Evolutionary conservation across 2,888 invertebrate species (phyloP), one percentile per base, ranked within the genome.

Genomic region (Gymnoscelis rufifasciata): DNA sequence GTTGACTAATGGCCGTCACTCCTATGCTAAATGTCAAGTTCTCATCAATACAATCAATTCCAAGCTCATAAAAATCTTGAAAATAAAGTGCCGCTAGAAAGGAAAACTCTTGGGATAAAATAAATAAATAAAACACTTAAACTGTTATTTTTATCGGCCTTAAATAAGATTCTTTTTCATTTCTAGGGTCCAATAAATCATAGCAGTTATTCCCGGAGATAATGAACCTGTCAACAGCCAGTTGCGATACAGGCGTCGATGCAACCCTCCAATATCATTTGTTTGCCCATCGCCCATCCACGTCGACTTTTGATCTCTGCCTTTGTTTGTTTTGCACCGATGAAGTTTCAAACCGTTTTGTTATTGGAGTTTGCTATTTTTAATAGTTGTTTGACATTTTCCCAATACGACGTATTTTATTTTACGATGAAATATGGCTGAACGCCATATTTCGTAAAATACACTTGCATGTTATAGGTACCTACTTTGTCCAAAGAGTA

Each of bases 171-270:
- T n/a, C n/a, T n/a, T n/a, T n/a, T n/a, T n/a, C n/a, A n/a, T n/a
- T n/a, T n/a, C n/a, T n/a, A n/a, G n/a, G n/a, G n/a, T n/a, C n/a
- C n/a, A n/a, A n/a, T n/a, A 19, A 19, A 19, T 5, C 19, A 19
- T 19, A 19, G 14, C 23, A 23, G 23, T 11, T 5, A 33, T 44
- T 44, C n/a, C 38, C 30, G 52, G 57, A 54, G 54, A 60, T 62
- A 66, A 68, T 65, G 52, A 68, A 64, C 55, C 54, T 66, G 66
- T 60, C 64, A 68, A 64, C 62, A 56, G 43, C 43, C 47, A 49
- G 39, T 45, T 52, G 44, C 42, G 41, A 59, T 55, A 48, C 47
- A 47, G 42, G 43, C 51, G 41, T 56, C 48, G 41, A 50, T 45
- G 46, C 40, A 41, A 45, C 47, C 27, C 43, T 53, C 44, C 53